These are phyloP conservation scores for Leguminivora glycinivorella DNA, from an alignment of 1,140 invertebrate genomes.

Conservation along the genomic window DNA sequence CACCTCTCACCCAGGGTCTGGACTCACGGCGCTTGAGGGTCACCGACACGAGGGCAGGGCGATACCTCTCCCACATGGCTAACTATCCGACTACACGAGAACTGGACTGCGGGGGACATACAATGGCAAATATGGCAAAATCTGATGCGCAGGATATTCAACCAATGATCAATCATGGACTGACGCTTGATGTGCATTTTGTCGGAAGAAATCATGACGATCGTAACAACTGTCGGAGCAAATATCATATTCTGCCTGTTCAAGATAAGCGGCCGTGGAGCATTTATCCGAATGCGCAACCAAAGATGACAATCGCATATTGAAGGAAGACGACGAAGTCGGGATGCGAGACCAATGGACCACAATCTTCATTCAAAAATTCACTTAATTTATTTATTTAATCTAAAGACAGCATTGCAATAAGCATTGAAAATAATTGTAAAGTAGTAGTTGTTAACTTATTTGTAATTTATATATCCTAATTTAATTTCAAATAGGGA, in stretches of 20 bases:
- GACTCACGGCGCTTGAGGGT: slow-evolving; percentile 37
- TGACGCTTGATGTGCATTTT: background rate
- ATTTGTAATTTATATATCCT: slow-evolving; percentile 38
- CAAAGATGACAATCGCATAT: background rate
- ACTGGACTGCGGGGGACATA: background rate
- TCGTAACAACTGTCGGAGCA: background rate
- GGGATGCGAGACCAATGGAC: slow-evolving; percentile 8
- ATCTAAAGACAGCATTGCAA: background rate
- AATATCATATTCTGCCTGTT: background rate
- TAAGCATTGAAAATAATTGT: slow-evolving; percentile 12
- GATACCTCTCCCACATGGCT: slow-evolving; percentile 30
- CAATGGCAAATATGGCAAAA: background rate
- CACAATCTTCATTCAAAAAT: slow-evolving; percentile 9
- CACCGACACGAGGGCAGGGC: slow-evolving; percentile 36
- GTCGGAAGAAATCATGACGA: background rate
- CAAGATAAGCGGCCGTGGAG: background rate
- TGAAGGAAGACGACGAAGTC: background rate
- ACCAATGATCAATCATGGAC: background rate
- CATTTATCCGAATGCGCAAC: background rate
- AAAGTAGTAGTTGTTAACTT: slow-evolving; percentile 29
- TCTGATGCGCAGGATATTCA: background rate
- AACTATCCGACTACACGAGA: slow-evolving; percentile 24
- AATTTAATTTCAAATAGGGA: slow-evolving; percentile 32
- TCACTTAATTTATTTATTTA: slow-evolving; percentile 10
- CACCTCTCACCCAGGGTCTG: slow-evolving; percentile 63